These are phyloP conservation scores for Xylocopa sonorina DNA, from an alignment of 1,140 invertebrate species.

Conservation along the genomic window DNA sequence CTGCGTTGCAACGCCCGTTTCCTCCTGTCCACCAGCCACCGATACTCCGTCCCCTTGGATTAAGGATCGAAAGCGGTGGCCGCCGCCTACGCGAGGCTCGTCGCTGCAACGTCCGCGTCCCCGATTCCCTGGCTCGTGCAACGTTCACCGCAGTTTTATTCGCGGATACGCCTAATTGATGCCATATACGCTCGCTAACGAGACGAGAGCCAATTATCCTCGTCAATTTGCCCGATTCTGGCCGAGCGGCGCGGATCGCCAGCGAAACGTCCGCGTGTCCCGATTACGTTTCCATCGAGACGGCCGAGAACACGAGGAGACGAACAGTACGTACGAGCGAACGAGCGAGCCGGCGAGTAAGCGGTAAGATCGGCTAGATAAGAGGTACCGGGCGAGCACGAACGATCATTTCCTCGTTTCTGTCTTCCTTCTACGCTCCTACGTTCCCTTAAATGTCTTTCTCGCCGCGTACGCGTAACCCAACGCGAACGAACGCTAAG, in stretches of 20 bases:
- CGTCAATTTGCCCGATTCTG: constrained; percentile 73
- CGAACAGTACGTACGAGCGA: background rate
- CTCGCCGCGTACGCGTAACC: constrained; percentile 21
- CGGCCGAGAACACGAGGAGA: constrained; percentile 27
- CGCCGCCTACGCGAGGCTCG: constrained; percentile 3
- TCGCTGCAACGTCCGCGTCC: constrained; percentile 8
- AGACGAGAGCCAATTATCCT: constrained; percentile 75
- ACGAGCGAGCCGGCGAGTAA: background rate
- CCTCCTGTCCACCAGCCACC: constrained; percentile 23
- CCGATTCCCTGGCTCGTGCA: background rate
- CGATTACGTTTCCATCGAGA: constrained; percentile 15
- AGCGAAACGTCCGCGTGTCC: constrained; percentile 40
- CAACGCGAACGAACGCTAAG: constrained; percentile 17
- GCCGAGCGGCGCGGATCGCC: constrained; percentile 28
- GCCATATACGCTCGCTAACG: constrained; percentile 63
- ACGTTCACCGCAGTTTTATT: background rate
- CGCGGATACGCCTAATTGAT: constrained; percentile 26
- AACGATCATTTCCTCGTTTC: constrained; percentile 46
- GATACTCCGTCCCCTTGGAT: background rate
- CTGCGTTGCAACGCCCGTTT: constrained; percentile 55
- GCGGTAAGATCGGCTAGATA: constrained; percentile 12
- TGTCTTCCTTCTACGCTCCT: constrained; percentile 11
- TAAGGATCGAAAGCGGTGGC: constrained; percentile 34
- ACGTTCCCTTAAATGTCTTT: constrained; percentile 23
- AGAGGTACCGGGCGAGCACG: background rate